phyloP scores from a whole-genome alignment of 2,113 vertebrate genomes.

The Tragelaphus scriptus region DNA sequence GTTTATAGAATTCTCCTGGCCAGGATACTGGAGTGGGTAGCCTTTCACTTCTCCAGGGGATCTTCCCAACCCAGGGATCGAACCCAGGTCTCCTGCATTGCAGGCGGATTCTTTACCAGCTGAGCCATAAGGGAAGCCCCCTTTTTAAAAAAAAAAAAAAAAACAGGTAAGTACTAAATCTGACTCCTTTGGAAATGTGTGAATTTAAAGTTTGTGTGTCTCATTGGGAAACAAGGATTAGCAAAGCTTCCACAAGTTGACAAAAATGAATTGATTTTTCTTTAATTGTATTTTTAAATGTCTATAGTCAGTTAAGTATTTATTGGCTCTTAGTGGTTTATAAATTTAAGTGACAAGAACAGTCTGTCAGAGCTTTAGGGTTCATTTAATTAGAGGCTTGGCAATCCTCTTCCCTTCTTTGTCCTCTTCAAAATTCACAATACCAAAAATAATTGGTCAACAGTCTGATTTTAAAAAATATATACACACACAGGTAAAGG shows the following conservation, averaged over 20 bases:
- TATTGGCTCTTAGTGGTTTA: not conserved
- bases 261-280: constrained; percentile 23
- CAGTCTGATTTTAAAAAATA: not conserved
- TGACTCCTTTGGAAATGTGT: not conserved
- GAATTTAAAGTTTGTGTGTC: constrained; percentile 10
- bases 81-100: not conserved
- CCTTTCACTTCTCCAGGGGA: not conserved
- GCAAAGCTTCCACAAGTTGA: not conserved
- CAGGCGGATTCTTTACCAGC: not conserved
- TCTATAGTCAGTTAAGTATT: not conserved
- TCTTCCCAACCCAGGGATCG: not conserved
- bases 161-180: not conserved
- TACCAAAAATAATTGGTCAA: not conserved
- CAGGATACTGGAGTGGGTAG: not conserved
- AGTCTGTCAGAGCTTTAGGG: not conserved
- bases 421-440: not conserved
- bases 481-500: not conserved
- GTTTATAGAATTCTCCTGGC: not conserved
- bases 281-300: not conserved
- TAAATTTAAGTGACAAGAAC: not conserved
- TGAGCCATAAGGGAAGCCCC: not conserved
- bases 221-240: constrained; percentile 3
- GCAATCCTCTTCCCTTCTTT: not conserved
- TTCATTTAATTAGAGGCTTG: not conserved
- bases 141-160: no score